Conservation (phyloP, 2,888 invertebrate genomes). For the Silvanus unidentatus region DNA sequence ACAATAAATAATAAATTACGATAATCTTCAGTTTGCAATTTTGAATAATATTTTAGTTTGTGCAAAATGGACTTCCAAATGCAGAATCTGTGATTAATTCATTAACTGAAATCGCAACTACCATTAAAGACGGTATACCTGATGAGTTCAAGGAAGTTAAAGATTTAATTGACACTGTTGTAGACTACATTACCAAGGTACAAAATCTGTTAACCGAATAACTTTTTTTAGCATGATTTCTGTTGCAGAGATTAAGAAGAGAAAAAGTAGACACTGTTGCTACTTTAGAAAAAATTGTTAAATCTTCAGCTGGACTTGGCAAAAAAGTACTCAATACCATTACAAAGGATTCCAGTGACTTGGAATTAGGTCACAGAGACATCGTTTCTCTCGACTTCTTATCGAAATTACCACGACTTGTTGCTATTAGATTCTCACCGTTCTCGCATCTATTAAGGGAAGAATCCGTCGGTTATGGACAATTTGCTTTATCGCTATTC, state of each 20-base stretch:
- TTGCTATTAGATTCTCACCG: slow-evolving; percentile 55
- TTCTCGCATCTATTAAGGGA: slow-evolving; percentile 56
- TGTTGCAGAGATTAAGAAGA: slow-evolving; percentile 52
- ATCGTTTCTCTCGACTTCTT: slow-evolving; percentile 25
- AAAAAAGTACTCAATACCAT: slow-evolving; percentile 37
- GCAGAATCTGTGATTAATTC: slow-evolving; percentile 54
- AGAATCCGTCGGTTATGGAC: slow-evolving; percentile 48
- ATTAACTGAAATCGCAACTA: slow-evolving; percentile 51
- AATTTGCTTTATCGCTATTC: slow-evolving; percentile 50
- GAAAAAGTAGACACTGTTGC: slow-evolving; percentile 58
- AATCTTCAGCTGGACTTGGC: slow-evolving; percentile 41
- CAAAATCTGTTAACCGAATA: slow-evolving; percentile 9
- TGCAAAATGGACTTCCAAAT: slow-evolving; percentile 40
- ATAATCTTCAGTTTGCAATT: too few relatives aligned
- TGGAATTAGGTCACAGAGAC: slow-evolving; percentile 6
- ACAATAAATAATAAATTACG: slow-evolving; percentile 1
- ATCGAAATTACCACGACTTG: slow-evolving; percentile 51
- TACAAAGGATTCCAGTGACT: slow-evolving; percentile 10
- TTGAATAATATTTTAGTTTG: slow-evolving; percentile 18
- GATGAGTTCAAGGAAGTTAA: slow-evolving; percentile 54
- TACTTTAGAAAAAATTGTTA: slow-evolving; percentile 57
- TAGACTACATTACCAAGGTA: slow-evolving; percentile 61
- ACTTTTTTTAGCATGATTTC: slow-evolving; percentile 1
- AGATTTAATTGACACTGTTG: slow-evolving; percentile 54
- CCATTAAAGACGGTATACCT: slow-evolving; percentile 55